A percentile compares a stretch with the other conserved stretches of the same genome.
phyloP scores from a whole-genome alignment of 2,888 invertebrate species.

The Nemotelus nigrinus region DNA sequence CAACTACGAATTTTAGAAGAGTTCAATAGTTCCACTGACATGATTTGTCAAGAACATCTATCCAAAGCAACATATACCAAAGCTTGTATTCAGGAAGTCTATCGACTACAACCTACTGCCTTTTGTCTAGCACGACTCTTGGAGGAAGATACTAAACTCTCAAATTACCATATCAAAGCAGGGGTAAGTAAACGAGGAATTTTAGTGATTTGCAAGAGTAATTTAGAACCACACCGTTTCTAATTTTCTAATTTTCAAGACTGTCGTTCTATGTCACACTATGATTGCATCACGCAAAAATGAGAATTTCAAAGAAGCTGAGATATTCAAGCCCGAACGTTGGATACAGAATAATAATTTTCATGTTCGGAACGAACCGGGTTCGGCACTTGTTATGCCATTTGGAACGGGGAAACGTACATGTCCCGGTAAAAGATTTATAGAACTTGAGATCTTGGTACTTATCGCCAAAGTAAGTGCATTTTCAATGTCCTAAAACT shows the following conservation, averaged over 20 bases:
- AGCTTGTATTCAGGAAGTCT: constrained; percentile 82
- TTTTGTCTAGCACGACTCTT: constrained; percentile 81
- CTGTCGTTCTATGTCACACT: constrained; percentile 82
- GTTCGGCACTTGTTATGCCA: constrained; percentile 76
- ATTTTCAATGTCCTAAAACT: neutral
- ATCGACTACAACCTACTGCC: constrained; percentile 74
- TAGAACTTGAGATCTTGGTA: constrained; percentile 79
- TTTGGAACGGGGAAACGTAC: constrained; percentile 83
- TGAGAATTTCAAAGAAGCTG: constrained; percentile 77
- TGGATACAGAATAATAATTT: constrained; percentile 71
- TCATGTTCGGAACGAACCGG: constrained; percentile 63
- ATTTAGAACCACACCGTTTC: neutral
- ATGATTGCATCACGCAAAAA: constrained; percentile 83
- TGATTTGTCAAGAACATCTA: constrained; percentile 70
- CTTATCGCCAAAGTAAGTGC: constrained; percentile 75
- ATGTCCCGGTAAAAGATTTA: constrained; percentile 87
- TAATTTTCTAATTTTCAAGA: constrained; percentile 65
- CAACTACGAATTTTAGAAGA: constrained; percentile 76
- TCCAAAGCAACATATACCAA: constrained; percentile 77
- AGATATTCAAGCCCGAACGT: constrained; percentile 78
- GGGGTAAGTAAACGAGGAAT: constrained; percentile 69
- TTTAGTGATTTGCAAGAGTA: neutral
- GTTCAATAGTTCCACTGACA: constrained; percentile 68
- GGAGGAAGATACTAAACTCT: constrained; percentile 76
- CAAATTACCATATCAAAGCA: constrained; percentile 74